phyloP scores from a whole-genome alignment of 1,140 invertebrate genomes.

The Choristoneura fumiferana region DNA sequence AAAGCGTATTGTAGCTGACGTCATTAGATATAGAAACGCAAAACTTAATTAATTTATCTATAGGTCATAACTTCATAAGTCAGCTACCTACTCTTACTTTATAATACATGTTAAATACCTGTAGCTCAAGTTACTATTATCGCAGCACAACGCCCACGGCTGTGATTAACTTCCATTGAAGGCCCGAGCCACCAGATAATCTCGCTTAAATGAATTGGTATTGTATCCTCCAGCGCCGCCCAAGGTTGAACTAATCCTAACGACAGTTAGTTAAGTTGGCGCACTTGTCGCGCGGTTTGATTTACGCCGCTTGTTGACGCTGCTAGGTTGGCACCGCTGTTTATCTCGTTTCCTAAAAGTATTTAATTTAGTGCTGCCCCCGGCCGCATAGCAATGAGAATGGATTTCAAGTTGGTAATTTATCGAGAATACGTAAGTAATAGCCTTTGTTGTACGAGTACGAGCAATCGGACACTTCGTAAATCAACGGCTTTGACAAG shows the following conservation, averaged over 20 bases:
- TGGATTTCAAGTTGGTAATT: background rate
- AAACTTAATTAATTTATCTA: too few species aligned
- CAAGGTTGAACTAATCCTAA: too few species aligned
- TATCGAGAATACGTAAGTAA: background rate
- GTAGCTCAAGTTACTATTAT: too few species aligned
- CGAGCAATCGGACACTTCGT: too few species aligned
- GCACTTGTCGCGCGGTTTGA: constrained; percentile 1
- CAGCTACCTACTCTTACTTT: too few species aligned
- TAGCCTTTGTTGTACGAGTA: background rate
- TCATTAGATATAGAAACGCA: too few species aligned
- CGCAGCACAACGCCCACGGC: too few species aligned
- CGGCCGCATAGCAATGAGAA: background rate
- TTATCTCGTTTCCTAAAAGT: constrained; percentile 9
- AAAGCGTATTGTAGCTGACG: too few species aligned
- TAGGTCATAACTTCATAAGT: too few species aligned
- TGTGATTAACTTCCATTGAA: too few species aligned
- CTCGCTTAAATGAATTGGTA: constrained; percentile 7
- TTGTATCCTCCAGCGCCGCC: background rate
- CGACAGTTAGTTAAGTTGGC: constrained; percentile 9
- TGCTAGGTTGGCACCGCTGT: background rate
- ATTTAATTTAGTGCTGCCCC: constrained; percentile 9
- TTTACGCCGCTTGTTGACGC: constrained; percentile 1
- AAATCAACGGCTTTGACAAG: too few species aligned
- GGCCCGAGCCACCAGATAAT: background rate
- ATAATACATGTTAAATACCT: too few species aligned